Evolutionary conservation across 92 coral and sea anemone genomes (phyloP), one percentile per base, ranked within the genome.

Genomic region (Porites rus): DNA sequence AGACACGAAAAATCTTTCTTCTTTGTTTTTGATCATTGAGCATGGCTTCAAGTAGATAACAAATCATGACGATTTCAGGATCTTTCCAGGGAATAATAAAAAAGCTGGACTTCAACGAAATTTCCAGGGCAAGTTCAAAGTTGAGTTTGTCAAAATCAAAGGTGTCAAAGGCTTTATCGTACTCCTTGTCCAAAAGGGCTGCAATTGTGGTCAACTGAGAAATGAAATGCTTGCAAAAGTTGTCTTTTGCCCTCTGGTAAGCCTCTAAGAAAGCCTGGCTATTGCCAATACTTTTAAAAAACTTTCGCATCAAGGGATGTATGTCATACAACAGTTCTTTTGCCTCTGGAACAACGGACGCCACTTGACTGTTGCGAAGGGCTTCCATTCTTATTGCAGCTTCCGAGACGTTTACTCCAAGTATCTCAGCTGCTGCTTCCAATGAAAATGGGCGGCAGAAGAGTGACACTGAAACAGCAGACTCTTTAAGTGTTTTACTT

Each of bases 101-200:
- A 14, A 10, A 12, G 43, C 75, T 81, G 5, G 65, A 63, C 81
- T 84, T 84, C 31, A 76, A 17, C 51, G 93, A 91, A 67, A 91
- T 82, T 46, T 82, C 65, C 76, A 91, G 50, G 43, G 91, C 91
- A 62, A 91, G 90, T 54, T 93, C 89, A 65, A 93, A 78, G 75
- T 93, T 91, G 12, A 69, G 75, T 69, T 83, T 83, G 38, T 93
- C 89, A 58, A 73, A 63, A 21, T 93, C 90, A 77, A 88, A 87
- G 22, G 31, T 62, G 6, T 52, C 56, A 74, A 69, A 88, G 7
- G 86, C 93, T 53, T 77, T 65, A 1, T 88, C 53, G 64, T 80
- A 93, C 64, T 91, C 88, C 25, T 68, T 38, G 68, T 91, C 96
- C 43, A 91, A 81, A 7, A 59, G 69, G 3, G 24, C 38, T 12